These are phyloP conservation scores for Scopus umbretta DNA, from an alignment of 2,113 vertebrate genomes.

Conservation along the genomic window DNA sequence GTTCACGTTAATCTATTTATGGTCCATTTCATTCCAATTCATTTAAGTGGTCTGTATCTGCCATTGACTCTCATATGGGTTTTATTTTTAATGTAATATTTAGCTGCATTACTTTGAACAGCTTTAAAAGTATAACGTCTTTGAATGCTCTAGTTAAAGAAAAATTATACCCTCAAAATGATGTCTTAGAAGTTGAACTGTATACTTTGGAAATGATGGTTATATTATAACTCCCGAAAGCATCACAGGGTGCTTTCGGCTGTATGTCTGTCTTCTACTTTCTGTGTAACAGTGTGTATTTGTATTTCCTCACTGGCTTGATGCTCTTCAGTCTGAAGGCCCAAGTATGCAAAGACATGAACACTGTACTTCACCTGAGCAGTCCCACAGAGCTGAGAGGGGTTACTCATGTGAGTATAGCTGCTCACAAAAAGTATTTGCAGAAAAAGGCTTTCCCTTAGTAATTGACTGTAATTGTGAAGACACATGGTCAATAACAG, in stretches of 20 bases:
- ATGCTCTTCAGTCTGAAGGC: neutral
- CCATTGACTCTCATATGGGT: neutral
- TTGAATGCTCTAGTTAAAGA: constrained; percentile 21
- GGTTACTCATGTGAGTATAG: neutral
- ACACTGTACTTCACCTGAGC: neutral
- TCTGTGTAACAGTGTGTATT: neutral
- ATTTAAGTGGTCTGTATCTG: constrained; percentile 18
- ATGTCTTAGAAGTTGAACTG: constrained; percentile 17
- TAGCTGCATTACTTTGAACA: constrained; percentile 27
- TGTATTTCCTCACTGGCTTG: constrained; percentile 8
- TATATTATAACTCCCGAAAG: neutral
- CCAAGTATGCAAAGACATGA: neutral
- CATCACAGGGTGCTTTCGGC: neutral
- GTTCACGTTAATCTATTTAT: constrained; percentile 9
- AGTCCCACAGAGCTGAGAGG: neutral
- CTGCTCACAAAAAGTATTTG: neutral
- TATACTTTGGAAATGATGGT: neutral
- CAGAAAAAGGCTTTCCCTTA: constrained; percentile 11
- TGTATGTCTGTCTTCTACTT: neutral
- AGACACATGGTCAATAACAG: constrained; percentile 36
- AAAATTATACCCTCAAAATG: neutral
- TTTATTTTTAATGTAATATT: constrained; percentile 8
- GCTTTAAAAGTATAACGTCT: constrained; percentile 26
- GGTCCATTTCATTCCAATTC: neutral
- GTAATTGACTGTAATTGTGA: neutral